Evolutionary conservation across 35 echinoderm and acorn worm species (phyloP), one percentile per base, ranked within the genome.

Genomic region (Ophiothrix spiculata): DNA sequence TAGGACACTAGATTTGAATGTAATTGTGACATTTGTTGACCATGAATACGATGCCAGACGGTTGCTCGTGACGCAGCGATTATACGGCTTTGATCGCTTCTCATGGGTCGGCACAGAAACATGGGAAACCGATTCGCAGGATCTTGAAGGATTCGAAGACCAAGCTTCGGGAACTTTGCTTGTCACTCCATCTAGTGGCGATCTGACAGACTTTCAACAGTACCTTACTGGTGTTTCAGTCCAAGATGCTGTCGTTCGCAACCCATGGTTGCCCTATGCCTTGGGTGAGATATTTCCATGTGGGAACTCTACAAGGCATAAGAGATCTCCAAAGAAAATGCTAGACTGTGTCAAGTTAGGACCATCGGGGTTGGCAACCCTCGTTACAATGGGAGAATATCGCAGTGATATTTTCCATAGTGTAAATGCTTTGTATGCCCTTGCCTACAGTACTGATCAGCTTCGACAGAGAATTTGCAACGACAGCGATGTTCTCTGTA

Each of bases 31-130:
- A 0, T 83, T 83, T 63, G 81, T 83, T 56, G 33, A 35, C 34
- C n/a, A n/a, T n/a, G 81, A 54, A 63, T 36, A 3, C 21, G 29
- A 83, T 34, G 81, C 81, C 28, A 83, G 81, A 31, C 32, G 46
- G 2, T 36, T 83, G 1, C 49, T 83, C 21, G 19, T 60, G 16
- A 56, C 81, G 32, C 45, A 83, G 36, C 23, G 64, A 16, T 31
- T 83, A 23, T 29, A 32, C 14, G 42, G 23, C 23, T 60, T 8
- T 16, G 38, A 63, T 36, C 49, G 81, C 14, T 83, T 83, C 35
- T 35, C 60, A 6, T 83, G 81, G 81, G 81, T 83, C 0, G 81
- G 81, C 1, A 83, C 81, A 32, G 81, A 83, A 32, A 60, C 81
- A 13, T 83, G 81, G 81, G 39, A 38, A 32, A 31, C 81, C 33